Base-by-base conservation (phyloP, 2,888 invertebrate species). In the Oligia fasciuncula region DNA sequence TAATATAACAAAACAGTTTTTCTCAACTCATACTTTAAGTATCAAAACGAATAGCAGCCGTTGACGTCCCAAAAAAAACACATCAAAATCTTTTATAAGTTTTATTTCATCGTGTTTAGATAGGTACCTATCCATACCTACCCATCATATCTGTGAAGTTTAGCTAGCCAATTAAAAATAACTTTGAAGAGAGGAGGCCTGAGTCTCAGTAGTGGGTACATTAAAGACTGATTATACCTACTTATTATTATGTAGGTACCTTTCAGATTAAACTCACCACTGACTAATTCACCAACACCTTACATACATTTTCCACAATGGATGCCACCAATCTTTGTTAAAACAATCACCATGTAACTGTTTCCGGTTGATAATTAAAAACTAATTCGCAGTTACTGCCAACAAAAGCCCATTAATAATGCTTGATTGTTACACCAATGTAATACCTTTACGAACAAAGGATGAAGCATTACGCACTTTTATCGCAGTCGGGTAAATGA, bases 391-490 rank as follows among this genome's bases (percentile, higher is more conserved):
- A 75, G 80, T 81, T 75, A 92, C 88, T 87, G 91, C 73, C 82
- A 94, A 95, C 95, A 95, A 95, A 95, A 95, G 95, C 91, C 91
- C 93, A 95, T 96, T 94, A 95, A 95, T 95, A 95, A 95, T 93
- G 90, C 91, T 89, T 91, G 92, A 94, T 93, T 93, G 93, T 92
- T 93, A 93, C 93, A 87, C 90, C 85, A 76, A 76, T 85, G 87
- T 88, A 77, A 83, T 81, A 73, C 76, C 69, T 84, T 85, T 75
- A 67, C 80, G 83, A 87, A 92, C 91, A 93, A 93, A 92, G 92
- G 91, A 84, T 83, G 77, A 82, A 79, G 83, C 90, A 91, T 89
- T 88, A 89, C 88, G 85, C 81, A 85, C 82, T 84, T 81, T 85
- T 85, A 87, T 87, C 73, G 85, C 72, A 85, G 72, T 81, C 62